These are phyloP conservation scores for Lepidurus apus DNA, from an alignment of 1,140 invertebrate genomes.

Conservation along the genomic window DNA sequence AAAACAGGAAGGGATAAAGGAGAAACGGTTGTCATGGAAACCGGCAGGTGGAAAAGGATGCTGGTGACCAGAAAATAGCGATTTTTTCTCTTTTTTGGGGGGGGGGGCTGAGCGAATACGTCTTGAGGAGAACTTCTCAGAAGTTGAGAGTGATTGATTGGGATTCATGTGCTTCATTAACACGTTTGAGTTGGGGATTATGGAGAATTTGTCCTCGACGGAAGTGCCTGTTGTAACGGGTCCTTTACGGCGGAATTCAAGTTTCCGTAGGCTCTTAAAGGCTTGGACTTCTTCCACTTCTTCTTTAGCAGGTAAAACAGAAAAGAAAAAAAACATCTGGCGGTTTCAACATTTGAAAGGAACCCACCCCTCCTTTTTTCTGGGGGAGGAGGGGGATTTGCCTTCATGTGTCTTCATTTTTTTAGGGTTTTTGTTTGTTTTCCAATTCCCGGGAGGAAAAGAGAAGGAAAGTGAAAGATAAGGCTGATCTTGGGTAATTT, in stretches of 20 bases:
- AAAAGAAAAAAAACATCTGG: neutral
- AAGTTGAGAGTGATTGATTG: neutral
- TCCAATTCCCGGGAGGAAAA: neutral
- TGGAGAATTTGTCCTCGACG: neutral
- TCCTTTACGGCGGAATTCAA: slow-evolving; percentile 31
- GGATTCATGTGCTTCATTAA: slow-evolving; percentile 3
- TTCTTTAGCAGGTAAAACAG: neutral
- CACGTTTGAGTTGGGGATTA: neutral
- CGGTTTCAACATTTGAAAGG: neutral
- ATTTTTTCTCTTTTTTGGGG: neutral
- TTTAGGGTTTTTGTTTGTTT: slow-evolving; percentile 23
- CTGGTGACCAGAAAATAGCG: neutral
- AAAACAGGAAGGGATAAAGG: neutral
- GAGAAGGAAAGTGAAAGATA: slow-evolving; percentile 15
- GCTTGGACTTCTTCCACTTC: slow-evolving; percentile 26
- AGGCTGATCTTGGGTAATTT: no score
- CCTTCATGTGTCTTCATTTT: no score
- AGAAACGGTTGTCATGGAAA: neutral
- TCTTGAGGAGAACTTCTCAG: neutral
- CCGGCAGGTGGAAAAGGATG: slow-evolving; percentile 1
- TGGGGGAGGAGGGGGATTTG: no score
- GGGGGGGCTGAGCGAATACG: neutral
- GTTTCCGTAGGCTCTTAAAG: slow-evolving; percentile 33
- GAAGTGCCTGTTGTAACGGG: slow-evolving; percentile 19
- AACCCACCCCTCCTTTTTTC: no score